Evolutionary conservation across 1,140 invertebrate species (phyloP), one percentile per base, ranked within the genome.

Genomic region (Ceratosolen fusciceps): DNA sequence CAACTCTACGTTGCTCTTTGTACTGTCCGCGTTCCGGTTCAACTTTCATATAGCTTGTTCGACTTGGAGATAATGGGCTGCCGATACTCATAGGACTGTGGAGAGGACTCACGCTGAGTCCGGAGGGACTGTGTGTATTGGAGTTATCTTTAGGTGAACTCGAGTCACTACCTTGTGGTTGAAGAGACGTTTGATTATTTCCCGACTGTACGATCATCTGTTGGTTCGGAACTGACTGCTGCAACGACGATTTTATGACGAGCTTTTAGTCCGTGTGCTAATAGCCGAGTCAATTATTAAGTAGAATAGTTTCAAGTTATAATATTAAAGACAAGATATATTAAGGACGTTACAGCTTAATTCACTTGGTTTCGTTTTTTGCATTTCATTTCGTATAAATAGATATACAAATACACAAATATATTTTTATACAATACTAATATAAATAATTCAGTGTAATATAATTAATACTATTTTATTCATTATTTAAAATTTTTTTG

Each of bases 1-100:
- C 95, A 60, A 93, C 94, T 58, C 96, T 92, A 49, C 95, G 92
- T 81, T 95, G 92, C 85, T 95, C 94, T 87, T 93, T 90, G 67
- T 90, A 90, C 31, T 89, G 88, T 60, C 89, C 90, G 0, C 89
- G 83, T 75, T 90, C 90, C 0, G 86, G 75, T 39, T 90, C 89
- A 24, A 85, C 84, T 74, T 90, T 90, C 5, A 88, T 83, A 71
- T 86, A 90, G 19, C 78, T 81, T n/a, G n/a, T n/a, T 34, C 84
- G 84, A 60, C 74, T 80, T 1, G 90, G 90, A 24, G 90, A 90
- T 16, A 90, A 58, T 0, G 90, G 90, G 73, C 89, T 90, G 0
- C 88, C 89, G 78, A 85, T 81, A 31, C 84, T 90, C 88, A 90
- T 88, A 2, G 89, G 90, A 82, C 90, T 90, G 43, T 91, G 86